phyloP scores from a whole-genome alignment of 64 coral and sea anemone genomes.

The Montipora cactus region DNA sequence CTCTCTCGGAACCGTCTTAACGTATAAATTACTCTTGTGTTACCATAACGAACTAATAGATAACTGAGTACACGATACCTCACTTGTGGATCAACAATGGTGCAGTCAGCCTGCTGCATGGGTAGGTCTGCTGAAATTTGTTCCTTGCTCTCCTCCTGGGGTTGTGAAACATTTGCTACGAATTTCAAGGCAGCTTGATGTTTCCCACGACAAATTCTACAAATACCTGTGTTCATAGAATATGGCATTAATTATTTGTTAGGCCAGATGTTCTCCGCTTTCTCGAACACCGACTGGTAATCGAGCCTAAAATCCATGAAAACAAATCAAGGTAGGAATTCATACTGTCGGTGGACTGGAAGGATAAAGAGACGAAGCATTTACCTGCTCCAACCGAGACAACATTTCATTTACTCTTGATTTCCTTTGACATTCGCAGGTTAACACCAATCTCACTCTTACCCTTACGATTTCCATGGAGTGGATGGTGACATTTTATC shows the following conservation, averaged over 20 bases:
- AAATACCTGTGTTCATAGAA: slow-evolving; percentile 3
- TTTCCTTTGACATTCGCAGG: neutral
- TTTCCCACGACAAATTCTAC: neutral
- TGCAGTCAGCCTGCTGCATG: neutral
- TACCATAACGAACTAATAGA: neutral
- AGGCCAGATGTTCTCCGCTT: neutral
- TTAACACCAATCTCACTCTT: neutral
- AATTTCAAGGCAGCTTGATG: neutral
- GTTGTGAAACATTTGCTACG: neutral
- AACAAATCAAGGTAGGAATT: slow-evolving; percentile 1
- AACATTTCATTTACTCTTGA: neutral
- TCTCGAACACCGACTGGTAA: neutral
- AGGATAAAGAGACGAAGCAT: neutral
- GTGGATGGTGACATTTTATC: slow-evolving; percentile 22
- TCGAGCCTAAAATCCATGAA: neutral
- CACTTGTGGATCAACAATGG: neutral
- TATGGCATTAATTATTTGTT: neutral
- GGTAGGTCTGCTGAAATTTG: neutral
- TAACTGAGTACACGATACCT: neutral
- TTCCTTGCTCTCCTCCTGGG: neutral
- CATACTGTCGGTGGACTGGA: neutral
- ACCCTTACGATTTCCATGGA: neutral
- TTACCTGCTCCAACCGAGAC: neutral
- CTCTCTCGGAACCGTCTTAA: neutral
- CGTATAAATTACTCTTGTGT: neutral